Base-by-base conservation (phyloP, 2,888 invertebrate species). In the Altica lythri region DNA sequence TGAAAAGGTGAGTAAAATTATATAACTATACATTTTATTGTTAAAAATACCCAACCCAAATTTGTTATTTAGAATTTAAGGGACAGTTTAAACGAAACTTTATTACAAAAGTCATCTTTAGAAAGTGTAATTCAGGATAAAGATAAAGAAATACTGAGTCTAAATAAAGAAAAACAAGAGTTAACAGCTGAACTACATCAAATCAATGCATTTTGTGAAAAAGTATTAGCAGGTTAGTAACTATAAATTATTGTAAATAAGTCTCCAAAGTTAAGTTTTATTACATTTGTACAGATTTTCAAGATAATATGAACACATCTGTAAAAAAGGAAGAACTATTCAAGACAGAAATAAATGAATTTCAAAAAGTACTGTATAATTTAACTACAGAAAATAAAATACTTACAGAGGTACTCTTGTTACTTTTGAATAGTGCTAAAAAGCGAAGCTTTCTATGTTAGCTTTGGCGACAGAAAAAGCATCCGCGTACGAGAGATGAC, bases 191-290 rank as follows among this genome's bases (percentile, higher is more conserved):
- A 70, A 55, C 46, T 64, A 3, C 55, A 60, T 12, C 57, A 60
- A 43, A 37, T 67, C 5, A 67, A 64, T 48, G 34, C 44, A 12
- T 22, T 70, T 10, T 61, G 67, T 38, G 67, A 68, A 18, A 66
- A 68, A 60, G 54, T 68, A 5, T 47, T 64, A 13, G 38, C 54
- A 43, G 68, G 67, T 68, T 52, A 38, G 45, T 40, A n/a, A n/a
- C n/a, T n/a, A n/a, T n/a, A n/a, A n/a, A n/a, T n/a, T n/a, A n/a
- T n/a, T n/a, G n/a, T n/a, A n/a, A n/a, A n/a, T n/a, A n/a, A n/a
- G n/a, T n/a, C n/a, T n/a, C n/a, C n/a, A n/a, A n/a, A n/a, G n/a
- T n/a, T n/a, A n/a, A n/a, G n/a, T n/a, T n/a, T n/a, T n/a, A n/a
- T 30, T n/a, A 43, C 13, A 40, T 43, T 19, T 17, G 44, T 60